phyloP scores from a whole-genome alignment of 2,797 vertebrate species.

The Tarsius wallacei region DNA sequence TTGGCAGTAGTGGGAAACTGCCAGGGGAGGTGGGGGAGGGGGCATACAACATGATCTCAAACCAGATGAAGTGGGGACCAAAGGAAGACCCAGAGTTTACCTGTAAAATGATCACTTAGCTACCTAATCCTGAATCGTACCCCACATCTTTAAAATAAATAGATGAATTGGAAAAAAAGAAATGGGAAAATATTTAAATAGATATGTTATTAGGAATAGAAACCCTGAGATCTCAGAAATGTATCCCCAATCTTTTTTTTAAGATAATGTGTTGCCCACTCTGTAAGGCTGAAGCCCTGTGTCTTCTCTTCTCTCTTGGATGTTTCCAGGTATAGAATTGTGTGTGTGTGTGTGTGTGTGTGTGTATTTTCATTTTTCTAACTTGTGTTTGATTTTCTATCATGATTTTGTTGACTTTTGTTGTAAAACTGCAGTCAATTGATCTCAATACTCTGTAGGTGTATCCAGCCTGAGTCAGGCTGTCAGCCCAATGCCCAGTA shows the following conservation, averaged over 20 bases:
- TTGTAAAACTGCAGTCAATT: slow-evolving; percentile 33
- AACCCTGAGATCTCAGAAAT: not conserved
- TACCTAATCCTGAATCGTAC: too few species aligned
- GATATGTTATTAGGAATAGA: not conserved
- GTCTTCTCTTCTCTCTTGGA: not conserved
- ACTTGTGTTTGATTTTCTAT: slow-evolving; percentile 35
- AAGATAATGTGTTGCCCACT: not conserved
- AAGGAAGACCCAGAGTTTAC: too few species aligned
- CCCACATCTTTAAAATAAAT: too few species aligned
- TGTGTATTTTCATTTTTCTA: not conserved
- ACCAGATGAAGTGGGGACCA: too few species aligned
- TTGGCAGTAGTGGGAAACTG: too few species aligned
- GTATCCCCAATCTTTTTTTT: not conserved
- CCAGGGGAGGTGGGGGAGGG: too few species aligned
- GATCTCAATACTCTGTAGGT: not conserved
- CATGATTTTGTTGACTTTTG: slow-evolving; percentile 45
- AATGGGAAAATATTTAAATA: not conserved
- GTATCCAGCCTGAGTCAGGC: not conserved
- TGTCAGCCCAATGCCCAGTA: not conserved
- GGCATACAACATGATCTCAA: too few species aligned
- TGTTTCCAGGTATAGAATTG: not conserved
- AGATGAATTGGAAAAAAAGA: not conserved
- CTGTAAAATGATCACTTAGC: too few species aligned
- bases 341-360: not conserved
- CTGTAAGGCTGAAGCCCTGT: not conserved